Base-by-base conservation (phyloP, 2,113 vertebrate genomes). In the Microcebus lehilahytsara region DNA sequence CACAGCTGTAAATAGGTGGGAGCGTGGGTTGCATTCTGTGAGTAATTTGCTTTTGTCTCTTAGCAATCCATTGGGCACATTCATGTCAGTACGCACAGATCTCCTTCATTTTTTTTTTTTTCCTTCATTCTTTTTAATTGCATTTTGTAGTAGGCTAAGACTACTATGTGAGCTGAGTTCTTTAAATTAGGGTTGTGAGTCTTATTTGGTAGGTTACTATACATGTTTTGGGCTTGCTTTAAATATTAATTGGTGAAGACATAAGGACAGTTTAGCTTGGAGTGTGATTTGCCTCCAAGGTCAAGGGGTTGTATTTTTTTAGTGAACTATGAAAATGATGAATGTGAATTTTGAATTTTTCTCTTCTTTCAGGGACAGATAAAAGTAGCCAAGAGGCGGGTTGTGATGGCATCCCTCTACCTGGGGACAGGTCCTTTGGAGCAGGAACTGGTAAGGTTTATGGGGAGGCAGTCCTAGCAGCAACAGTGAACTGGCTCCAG, bases 361-460 rank as follows among this genome's bases (percentile, higher is more conserved):
- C 81, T 96, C 87, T 32, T 84, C 91, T 92, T 58, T 46, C 97
- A 99, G 99, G 98, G 98, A 37, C 99, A 99, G 77, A 99, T 99
- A 97, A 99, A 98, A 98, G 98, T 98, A 1, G 99, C 99, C n/a
- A 99, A 98, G 98, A 98, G 98, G 96, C 98, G 99, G n/a, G 99
- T 99, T 34, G 99, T 99, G 97, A 99, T 99, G 99, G 99, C 99
- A 13, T 99, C 99, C 0, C 98, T 99, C 0, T 99, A 99, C 98
- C 98, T 99, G 97, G 99, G 99, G 81, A 99, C 99, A 1, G 99
- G 99, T 64, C 98, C 99, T 32, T 98, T 99, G 85, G 99, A 99
- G 62, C 99, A 99, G 98, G 99, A 99, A 72, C 98, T 99, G 99
- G 99, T 99, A 98, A 99, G 99, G 96, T 30, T 67, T 96, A 32